These are phyloP conservation scores for Thecocarcelia acutangulata DNA, from an alignment of 2,888 invertebrate species.

Conservation along the genomic window DNA sequence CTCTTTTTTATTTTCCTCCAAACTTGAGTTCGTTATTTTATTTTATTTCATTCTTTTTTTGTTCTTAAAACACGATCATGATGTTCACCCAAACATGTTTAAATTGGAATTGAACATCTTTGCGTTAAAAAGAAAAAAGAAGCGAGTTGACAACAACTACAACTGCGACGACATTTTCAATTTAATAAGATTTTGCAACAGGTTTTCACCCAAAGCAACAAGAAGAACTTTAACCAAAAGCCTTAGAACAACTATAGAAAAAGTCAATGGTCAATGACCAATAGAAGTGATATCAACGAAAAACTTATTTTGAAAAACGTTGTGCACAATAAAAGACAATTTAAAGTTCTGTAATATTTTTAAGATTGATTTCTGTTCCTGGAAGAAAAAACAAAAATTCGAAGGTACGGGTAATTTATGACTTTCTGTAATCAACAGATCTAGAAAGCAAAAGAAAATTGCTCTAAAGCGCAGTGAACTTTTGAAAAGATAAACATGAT, in stretches of 20 bases:
- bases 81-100: slow-evolving; percentile 33
- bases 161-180: slow-evolving; percentile 47
- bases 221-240: background rate
- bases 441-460: slow-evolving; percentile 28
- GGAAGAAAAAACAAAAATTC: background rate
- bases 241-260: slow-evolving; percentile 23
- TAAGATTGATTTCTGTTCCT: slow-evolving; percentile 54
- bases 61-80: slow-evolving; percentile 12
- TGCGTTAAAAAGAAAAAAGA: slow-evolving; percentile 9
- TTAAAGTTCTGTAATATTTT: slow-evolving; percentile 50
- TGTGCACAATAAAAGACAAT: slow-evolving; percentile 33
- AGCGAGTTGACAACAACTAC: slow-evolving; percentile 19
- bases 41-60: slow-evolving; percentile 13
- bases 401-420: slow-evolving; percentile 52
- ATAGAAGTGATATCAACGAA: slow-evolving; percentile 25
- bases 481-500: slow-evolving; percentile 40
- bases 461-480: slow-evolving; percentile 59
- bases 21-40: background rate
- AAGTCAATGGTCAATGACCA: slow-evolving; percentile 58
- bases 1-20: background rate
- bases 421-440: slow-evolving; percentile 36
- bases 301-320: slow-evolving; percentile 5
- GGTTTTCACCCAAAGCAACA: slow-evolving; percentile 26
- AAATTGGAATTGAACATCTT: slow-evolving; percentile 50
- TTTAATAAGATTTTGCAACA: slow-evolving; percentile 58